phyloP scores from a whole-genome alignment of 2,113 vertebrate species.

The Cyanoliseus patagonus region DNA sequence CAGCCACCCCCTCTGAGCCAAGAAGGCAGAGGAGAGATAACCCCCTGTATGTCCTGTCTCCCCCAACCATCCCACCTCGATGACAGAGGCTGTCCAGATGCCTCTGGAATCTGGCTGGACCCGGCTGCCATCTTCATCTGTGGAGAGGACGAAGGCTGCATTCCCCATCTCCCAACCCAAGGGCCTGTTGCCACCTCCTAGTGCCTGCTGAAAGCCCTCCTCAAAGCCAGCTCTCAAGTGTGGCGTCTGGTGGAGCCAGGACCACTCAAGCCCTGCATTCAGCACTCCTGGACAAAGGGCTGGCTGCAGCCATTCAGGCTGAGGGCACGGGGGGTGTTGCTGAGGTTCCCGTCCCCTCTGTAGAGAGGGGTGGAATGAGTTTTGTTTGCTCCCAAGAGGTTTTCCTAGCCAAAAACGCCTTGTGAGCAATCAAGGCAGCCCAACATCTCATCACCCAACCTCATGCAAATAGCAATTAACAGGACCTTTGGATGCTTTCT shows the following conservation, averaged over 20 bases:
- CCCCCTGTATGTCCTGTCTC: not conserved
- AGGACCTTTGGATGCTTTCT: not conserved
- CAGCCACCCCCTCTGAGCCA: not conserved
- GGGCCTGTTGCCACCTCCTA: conserved; percentile 73
- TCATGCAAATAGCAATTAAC: not conserved
- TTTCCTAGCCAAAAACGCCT: not conserved
- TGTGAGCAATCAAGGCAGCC: not conserved
- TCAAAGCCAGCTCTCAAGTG: conserved; percentile 70
- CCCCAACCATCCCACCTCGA: conserved; percentile 5
- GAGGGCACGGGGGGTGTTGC: not conserved
- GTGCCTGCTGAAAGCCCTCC: conserved; percentile 77
- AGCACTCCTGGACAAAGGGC: not conserved
- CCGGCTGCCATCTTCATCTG: conserved; percentile 22
- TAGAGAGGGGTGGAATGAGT: not conserved
- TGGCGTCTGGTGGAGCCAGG: conserved; percentile 75
- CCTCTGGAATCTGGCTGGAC: conserved; percentile 74
- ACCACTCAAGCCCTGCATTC: conserved; percentile 65
- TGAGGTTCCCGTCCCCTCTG: not conserved
- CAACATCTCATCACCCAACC: not conserved
- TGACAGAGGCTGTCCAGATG: conserved; percentile 79
- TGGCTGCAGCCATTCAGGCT: conserved; percentile 28
- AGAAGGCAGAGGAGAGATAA: conserved; percentile 18
- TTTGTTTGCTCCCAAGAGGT: not conserved
- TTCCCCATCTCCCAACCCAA: conserved; percentile 61
- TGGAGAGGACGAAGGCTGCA: conserved; percentile 27